These are phyloP conservation scores for Drosophila siamana DNA, from an alignment of 2,888 invertebrate species.

Conservation along the genomic window DNA sequence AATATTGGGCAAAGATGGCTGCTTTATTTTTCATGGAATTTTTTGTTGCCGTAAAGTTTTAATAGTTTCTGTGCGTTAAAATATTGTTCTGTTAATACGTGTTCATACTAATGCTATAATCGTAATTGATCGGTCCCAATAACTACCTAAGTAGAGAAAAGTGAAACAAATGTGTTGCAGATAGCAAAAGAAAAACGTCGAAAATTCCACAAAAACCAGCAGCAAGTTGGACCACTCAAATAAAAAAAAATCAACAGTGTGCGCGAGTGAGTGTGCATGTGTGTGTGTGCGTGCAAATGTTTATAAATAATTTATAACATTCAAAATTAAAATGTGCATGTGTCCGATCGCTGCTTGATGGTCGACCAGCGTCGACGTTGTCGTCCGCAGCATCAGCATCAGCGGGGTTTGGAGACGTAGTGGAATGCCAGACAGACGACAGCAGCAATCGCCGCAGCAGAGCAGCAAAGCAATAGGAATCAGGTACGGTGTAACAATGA, in stretches of 20 bases:
- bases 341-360: constrained; percentile 62
- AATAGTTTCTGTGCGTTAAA: constrained; percentile 44
- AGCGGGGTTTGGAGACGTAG: constrained; percentile 53
- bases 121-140: not conserved
- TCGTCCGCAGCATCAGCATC: constrained; percentile 41
- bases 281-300: constrained; percentile 66
- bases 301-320: constrained; percentile 75
- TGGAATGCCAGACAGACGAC: constrained; percentile 63
- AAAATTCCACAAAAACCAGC: constrained; percentile 67
- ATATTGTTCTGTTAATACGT: constrained; percentile 40
- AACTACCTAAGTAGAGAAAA: constrained; percentile 17
- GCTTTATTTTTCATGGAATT: constrained; percentile 64
- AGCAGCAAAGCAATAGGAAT: constrained; percentile 59
- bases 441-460: constrained; percentile 44
- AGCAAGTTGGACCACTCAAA: constrained; percentile 51
- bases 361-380: constrained; percentile 49
- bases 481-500: constrained; percentile 54
- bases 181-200: constrained; percentile 44
- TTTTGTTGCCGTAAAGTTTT: constrained; percentile 58
- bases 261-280: constrained; percentile 36
- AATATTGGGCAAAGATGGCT: constrained; percentile 61
- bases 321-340: constrained; percentile 67
- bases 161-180: constrained; percentile 36
- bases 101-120: constrained; percentile 31
- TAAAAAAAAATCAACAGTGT: constrained; percentile 34